Evolutionary conservation across 1,140 invertebrate species (phyloP), one percentile per base, ranked within the genome.

Genomic region (Neodiprion lecontei): DNA sequence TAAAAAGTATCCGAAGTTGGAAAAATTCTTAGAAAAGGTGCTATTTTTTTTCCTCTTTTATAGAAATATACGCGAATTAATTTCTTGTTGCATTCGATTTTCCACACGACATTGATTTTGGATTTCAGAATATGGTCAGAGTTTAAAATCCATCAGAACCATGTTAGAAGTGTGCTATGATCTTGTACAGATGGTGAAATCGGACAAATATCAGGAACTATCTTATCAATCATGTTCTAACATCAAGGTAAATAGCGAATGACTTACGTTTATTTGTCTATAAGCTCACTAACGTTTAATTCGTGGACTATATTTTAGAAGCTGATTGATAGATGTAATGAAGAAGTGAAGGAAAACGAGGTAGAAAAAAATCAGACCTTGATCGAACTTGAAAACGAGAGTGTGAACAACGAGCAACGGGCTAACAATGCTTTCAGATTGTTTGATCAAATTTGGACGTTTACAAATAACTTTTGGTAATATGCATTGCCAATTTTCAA

Each of bases 381-480:
- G 23, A 80, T 79, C 7, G 21, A 11, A 4, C 67, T 70, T 23
- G 8, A 73, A 9, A 61, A 79, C 72, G 1, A 65, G 0, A 17
- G 65, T 48, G 79, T 80, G 53, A 72, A 81, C 67, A 77, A 86
- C 71, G 47, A 21, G 0, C 81, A 74, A 49, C 53, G 61, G 7
- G 82, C 84, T 1, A 23, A 73, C 1, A 74, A 69, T 49, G 84
- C 80, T 65, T 86, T 88, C 12, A 69, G 77, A 17, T 79, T 76
- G 50, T 84, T 87, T 11, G 79, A 86, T 61, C 28, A 79, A 10
- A 76, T 86, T 47, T 86, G 86, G 72, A 69, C 49, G 49, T 85
- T 79, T 40, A 74, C 83, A 0, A 77, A 85, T 48, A 81, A 87
- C 73, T 72, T 81, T 21, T 85, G 82, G 84, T 82, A 75, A 81